Conservation (phyloP, 1,140 invertebrate species). For the Caenorhabditis remanei region DNA sequence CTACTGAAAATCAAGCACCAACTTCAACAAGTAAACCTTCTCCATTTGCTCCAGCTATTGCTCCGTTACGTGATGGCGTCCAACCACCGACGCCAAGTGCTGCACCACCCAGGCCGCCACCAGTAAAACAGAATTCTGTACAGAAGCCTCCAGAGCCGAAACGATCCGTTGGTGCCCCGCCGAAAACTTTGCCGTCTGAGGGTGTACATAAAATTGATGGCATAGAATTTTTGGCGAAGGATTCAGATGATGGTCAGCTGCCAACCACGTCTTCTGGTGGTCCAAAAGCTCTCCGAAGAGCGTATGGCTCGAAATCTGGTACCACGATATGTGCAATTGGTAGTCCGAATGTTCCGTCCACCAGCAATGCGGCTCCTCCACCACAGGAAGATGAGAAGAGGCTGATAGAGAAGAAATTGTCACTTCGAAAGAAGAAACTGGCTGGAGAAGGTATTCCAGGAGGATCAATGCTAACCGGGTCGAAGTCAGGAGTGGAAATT, state of each 20-base stretch:
- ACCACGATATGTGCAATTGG: conserved; percentile 57
- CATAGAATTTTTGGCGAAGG: conserved; percentile 43
- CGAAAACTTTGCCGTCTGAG: conserved; percentile 17
- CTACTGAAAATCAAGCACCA: neutral
- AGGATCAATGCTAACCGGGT: neutral
- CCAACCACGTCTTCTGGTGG: conserved; percentile 49
- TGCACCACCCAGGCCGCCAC: neutral
- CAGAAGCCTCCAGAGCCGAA: conserved; percentile 45
- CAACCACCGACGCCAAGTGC: neutral
- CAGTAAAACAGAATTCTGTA: conserved; percentile 14
- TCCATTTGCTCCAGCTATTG: conserved; percentile 18
- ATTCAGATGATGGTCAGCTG: conserved; percentile 2
- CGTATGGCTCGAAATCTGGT: conserved; percentile 53
- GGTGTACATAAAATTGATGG: conserved; percentile 55
- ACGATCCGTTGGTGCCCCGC: conserved; percentile 10
- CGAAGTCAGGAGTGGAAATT: conserved; percentile 60
- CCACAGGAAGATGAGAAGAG: conserved; percentile 25
- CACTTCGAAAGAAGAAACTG: conserved; percentile 59
- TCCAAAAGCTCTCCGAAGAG: conserved; percentile 61
- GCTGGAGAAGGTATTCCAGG: neutral
- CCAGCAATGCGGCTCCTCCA: neutral
- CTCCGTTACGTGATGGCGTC: neutral
- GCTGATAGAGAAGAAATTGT: conserved; percentile 63
- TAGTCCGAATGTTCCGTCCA: conserved; percentile 38
- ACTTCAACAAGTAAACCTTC: conserved; percentile 1